phyloP scores from a whole-genome alignment of 2,888 invertebrate species.

The Ischnura elegans region DNA sequence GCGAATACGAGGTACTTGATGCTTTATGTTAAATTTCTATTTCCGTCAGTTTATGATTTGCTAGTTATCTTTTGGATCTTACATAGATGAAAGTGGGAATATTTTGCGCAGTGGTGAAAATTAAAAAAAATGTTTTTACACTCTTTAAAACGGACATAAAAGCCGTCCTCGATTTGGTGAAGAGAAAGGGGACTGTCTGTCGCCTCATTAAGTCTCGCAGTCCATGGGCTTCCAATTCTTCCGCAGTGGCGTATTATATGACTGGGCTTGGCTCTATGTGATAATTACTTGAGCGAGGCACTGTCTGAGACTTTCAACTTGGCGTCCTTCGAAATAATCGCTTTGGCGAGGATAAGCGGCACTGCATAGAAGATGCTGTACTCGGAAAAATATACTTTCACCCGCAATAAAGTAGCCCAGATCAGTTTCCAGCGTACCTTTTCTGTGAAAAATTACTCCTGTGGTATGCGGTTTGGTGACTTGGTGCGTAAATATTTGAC shows the following conservation, averaged over 20 bases:
- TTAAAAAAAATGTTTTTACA: neutral
- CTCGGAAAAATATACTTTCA: too few relatives aligned
- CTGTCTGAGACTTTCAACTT: neutral
- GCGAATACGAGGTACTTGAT: too few relatives aligned
- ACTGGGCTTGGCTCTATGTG: neutral
- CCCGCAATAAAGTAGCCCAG: too few relatives aligned
- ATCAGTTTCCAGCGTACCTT: too few relatives aligned
- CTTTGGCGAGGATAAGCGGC: neutral
- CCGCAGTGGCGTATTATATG: neutral
- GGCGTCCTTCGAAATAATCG: neutral
- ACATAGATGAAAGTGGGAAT: too few relatives aligned
- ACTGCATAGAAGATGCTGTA: neutral
- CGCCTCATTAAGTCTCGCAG: neutral
- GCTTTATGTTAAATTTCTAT: too few relatives aligned
- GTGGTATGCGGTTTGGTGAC: too few relatives aligned
- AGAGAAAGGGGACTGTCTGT: neutral
- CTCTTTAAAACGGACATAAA: neutral
- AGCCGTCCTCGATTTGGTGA: neutral
- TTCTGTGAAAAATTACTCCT: too few relatives aligned
- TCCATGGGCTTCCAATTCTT: neutral
- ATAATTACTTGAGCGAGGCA: neutral
- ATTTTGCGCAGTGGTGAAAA: too few relatives aligned
- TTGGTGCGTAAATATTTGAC: too few relatives aligned
- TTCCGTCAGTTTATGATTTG: too few relatives aligned
- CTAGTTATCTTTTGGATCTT: too few relatives aligned